These are phyloP conservation scores for Serinus canaria DNA, from an alignment of 2,113 vertebrate species.

Conservation along the genomic window DNA sequence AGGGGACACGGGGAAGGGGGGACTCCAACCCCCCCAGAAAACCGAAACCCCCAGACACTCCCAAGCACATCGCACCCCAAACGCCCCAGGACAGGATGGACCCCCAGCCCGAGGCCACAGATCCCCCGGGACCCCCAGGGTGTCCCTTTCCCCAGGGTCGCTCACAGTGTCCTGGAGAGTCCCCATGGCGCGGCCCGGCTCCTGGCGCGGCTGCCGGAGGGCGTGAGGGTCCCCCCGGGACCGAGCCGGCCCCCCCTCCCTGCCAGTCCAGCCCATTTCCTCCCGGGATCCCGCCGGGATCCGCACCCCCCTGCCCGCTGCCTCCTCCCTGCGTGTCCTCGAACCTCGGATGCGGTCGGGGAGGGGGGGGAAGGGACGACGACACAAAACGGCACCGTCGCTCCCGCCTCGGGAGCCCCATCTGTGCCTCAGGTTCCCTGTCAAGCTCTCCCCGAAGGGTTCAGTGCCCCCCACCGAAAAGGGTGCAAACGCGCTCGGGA, in stretches of 20 bases:
- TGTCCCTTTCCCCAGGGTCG: neutral
- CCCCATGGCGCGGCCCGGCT: neutral
- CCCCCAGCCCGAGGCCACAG: neutral
- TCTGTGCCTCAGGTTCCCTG: neutral
- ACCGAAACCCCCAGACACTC: neutral
- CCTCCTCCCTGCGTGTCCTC: neutral
- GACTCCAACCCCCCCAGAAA: neutral
- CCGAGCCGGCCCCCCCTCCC: neutral
- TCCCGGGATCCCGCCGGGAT: neutral
- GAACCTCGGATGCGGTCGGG: neutral
- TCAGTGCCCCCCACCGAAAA: neutral
- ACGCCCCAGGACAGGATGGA: neutral
- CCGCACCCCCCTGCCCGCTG: neutral
- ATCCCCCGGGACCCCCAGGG: neutral
- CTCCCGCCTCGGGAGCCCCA: neutral
- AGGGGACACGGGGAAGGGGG: no score
- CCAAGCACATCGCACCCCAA: neutral
- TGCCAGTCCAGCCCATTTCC: conserved; percentile 11
- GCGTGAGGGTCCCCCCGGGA: neutral
- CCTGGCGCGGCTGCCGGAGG: neutral
- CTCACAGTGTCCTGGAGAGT: conserved; percentile 1
- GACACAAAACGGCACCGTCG: neutral
- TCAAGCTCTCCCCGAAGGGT: neutral
- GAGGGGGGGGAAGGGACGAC: neutral
- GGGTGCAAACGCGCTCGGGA: neutral